phyloP scores from a whole-genome alignment of 2,113 vertebrate genomes.

The Cyprinus carpio region DNA sequence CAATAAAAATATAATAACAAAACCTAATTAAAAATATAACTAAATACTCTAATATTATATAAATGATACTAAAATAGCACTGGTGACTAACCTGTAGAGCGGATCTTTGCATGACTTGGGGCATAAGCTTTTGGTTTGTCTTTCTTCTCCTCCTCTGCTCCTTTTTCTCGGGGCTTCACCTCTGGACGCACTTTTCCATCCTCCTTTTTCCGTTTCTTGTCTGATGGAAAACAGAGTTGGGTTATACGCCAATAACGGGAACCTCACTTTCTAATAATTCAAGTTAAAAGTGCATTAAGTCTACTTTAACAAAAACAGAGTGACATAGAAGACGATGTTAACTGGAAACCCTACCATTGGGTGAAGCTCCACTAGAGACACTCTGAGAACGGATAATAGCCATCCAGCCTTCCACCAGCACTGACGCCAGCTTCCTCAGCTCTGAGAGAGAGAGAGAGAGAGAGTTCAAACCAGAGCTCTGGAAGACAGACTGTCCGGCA shows the following conservation, averaged over 20 bases:
- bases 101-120: conserved; percentile 91
- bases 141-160: conserved; percentile 83
- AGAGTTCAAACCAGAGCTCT: background rate
- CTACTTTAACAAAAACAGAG: background rate
- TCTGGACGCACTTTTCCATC: conserved; percentile 77
- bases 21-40: background rate
- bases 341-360: conserved; percentile 66
- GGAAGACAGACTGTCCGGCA: background rate
- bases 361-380: conserved; percentile 70
- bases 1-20: background rate
- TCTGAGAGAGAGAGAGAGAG: conserved; percentile 69
- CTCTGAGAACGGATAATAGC: conserved; percentile 92
- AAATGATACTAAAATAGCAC: background rate
- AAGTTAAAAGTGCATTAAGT: background rate
- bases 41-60: background rate
- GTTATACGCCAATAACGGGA: background rate
- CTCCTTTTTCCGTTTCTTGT: conserved; percentile 88
- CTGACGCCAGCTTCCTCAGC: conserved; percentile 84
- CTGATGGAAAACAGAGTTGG: conserved; percentile 57
- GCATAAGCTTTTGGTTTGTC: conserved; percentile 92
- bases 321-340: background rate
- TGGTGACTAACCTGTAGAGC: conserved; percentile 85
- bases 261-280: background rate
- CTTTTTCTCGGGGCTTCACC: conserved; percentile 70
- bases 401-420: conserved; percentile 95